Conservation (phyloP, 2,797 vertebrate genomes). For the Sparus aurata region DNA sequence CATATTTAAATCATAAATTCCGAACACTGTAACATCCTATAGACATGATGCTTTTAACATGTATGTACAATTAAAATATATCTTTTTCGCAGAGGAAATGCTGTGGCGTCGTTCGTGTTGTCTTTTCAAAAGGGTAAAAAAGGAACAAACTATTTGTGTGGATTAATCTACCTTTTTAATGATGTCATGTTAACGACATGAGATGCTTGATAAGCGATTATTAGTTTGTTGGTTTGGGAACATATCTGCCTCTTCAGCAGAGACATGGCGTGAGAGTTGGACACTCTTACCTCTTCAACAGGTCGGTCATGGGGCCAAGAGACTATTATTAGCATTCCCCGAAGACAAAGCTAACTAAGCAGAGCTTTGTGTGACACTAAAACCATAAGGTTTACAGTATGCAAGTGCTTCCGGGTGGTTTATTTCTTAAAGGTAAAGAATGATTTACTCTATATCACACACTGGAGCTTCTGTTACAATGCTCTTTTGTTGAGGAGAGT, state of each 20-base stretch:
- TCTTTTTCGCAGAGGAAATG: background rate
- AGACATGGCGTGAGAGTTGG: constrained; percentile 25
- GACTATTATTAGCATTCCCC: constrained; percentile 46
- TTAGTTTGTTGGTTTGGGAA: background rate
- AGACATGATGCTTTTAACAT: background rate
- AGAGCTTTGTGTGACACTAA: constrained; percentile 32
- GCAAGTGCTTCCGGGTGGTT: constrained; percentile 2
- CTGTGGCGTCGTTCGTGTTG: background rate
- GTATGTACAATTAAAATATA: background rate
- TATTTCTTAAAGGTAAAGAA: background rate
- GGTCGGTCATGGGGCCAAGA: constrained; percentile 31
- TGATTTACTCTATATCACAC: background rate
- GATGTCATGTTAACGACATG: background rate
- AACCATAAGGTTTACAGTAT: constrained; percentile 24
- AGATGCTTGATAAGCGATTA: background rate
- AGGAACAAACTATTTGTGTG: background rate
- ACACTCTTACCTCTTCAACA: constrained; percentile 49
- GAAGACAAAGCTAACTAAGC: constrained; percentile 34
- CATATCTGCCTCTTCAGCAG: constrained; percentile 9
- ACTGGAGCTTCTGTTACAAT: background rate
- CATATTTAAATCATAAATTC: background rate
- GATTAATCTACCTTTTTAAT: background rate
- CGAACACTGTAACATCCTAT: accelerated
- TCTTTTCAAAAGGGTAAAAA: background rate
- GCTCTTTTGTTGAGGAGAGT: background rate